A percentile compares a stretch with the other conserved stretches of the same genome.
Conservation (phyloP, 37 sponge, comb jelly and placozoan genomes). For the Theonella swinhoei region DNA sequence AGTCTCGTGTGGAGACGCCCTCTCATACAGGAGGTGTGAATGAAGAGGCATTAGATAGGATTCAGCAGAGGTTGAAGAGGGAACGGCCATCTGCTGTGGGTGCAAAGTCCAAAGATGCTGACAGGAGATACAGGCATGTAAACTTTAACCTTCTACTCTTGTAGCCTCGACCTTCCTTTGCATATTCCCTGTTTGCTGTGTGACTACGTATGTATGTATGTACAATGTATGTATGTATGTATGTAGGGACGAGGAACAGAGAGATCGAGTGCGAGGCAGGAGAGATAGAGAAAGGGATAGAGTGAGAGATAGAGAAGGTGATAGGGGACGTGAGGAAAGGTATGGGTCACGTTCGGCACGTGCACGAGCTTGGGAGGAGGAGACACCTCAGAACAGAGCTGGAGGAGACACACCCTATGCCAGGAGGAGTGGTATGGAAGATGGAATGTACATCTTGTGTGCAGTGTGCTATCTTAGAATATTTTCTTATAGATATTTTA, state of each 20-base stretch:
- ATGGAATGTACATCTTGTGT: not conserved
- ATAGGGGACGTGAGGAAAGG: not conserved
- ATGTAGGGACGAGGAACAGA: constrained; percentile 18
- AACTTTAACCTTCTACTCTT: too few species aligned
- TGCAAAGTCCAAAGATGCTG: constrained; percentile 51
- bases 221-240: not conserved
- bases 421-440: not conserved
- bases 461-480: not conserved
- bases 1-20: constrained; percentile 73
- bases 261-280: constrained; percentile 35
- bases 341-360: not conserved
- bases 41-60: constrained; percentile 65
- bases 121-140: not conserved
- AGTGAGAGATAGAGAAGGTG: constrained; percentile 25
- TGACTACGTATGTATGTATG: too few species aligned
- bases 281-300: constrained; percentile 4
- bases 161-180: too few species aligned
- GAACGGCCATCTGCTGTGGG: constrained; percentile 55
- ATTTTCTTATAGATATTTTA: not conserved
- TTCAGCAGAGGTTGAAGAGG: constrained; percentile 48
- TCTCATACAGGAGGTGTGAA: constrained; percentile 94
- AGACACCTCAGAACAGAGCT: constrained; percentile 32
- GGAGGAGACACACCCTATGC: constrained; percentile 21
- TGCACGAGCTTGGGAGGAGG: constrained; percentile 27
- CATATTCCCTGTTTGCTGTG: too few species aligned